phyloP scores from a whole-genome alignment of 2,797 vertebrate species.

The Malurus splendens region DNA sequence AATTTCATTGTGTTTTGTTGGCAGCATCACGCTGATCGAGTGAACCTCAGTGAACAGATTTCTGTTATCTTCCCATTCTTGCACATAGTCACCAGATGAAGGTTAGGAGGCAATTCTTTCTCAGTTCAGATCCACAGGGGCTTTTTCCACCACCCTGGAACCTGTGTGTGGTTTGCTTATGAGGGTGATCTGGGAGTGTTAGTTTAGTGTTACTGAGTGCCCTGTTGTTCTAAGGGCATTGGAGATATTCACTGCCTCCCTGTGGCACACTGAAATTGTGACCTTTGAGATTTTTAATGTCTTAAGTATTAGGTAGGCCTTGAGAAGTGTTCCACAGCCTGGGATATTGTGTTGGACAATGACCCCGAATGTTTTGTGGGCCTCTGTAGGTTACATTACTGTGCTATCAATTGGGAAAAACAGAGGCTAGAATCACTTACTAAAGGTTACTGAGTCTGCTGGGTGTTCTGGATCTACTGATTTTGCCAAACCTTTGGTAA shows the following conservation, averaged over 20 bases:
- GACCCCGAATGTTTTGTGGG: neutral
- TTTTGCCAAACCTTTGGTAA: neutral
- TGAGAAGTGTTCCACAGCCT: neutral
- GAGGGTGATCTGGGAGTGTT: neutral
- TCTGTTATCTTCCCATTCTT: neutral
- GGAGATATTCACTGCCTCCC: neutral
- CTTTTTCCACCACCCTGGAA: neutral
- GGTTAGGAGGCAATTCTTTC: neutral
- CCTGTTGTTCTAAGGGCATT: neutral
- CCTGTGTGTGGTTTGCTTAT: neutral
- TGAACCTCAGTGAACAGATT: neutral
- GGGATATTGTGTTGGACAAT: neutral
- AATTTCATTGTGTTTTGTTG: neutral
- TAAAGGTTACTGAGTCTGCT: neutral
- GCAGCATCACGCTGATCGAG: neutral
- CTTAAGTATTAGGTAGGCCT: neutral
- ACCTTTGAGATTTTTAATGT: neutral
- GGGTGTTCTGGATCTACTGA: neutral
- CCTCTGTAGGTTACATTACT: neutral
- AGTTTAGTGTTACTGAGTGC: neutral
- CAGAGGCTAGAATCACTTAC: neutral
- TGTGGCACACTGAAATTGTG: neutral
- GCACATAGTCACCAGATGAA: neutral
- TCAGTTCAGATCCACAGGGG: neutral
- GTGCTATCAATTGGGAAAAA: neutral